Conservation (phyloP, 2,113 vertebrate species). For the Willisornis vidua region DNA sequence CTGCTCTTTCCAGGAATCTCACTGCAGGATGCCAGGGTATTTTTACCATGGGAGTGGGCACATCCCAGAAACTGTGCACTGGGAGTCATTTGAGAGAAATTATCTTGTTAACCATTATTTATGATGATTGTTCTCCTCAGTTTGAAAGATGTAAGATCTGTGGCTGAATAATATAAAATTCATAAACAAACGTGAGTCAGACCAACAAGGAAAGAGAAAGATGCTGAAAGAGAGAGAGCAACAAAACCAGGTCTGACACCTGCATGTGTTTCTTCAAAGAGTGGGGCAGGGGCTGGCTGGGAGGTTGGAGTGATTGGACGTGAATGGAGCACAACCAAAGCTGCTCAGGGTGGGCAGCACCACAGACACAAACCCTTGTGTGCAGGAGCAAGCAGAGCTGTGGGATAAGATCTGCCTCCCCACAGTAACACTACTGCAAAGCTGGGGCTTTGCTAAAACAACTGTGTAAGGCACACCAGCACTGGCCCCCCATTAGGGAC, state of each 20-base stretch:
- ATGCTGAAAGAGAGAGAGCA: not conserved
- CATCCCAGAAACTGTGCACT: not conserved
- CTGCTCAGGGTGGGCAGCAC: not conserved
- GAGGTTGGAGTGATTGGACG: not conserved
- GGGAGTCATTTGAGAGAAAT: not conserved
- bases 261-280: not conserved
- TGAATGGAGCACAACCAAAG: not conserved
- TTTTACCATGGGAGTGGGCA: not conserved
- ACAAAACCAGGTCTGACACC: not conserved
- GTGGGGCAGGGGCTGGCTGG: not conserved
- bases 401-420: not conserved
- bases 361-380: not conserved
- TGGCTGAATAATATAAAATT: not conserved
- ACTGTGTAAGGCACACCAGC: not conserved
- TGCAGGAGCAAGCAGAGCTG: not conserved
- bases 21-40: not conserved
- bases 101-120: not conserved
- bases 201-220: not conserved
- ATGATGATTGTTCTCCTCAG: not conserved
- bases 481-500: not conserved
- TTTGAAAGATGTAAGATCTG: not conserved
- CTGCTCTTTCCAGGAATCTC: not conserved
- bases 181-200: not conserved
- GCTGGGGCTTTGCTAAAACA: not conserved
- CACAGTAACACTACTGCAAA: not conserved